phyloP scores from a whole-genome alignment of 2,888 invertebrate species.

The Drosophila barbarae region DNA sequence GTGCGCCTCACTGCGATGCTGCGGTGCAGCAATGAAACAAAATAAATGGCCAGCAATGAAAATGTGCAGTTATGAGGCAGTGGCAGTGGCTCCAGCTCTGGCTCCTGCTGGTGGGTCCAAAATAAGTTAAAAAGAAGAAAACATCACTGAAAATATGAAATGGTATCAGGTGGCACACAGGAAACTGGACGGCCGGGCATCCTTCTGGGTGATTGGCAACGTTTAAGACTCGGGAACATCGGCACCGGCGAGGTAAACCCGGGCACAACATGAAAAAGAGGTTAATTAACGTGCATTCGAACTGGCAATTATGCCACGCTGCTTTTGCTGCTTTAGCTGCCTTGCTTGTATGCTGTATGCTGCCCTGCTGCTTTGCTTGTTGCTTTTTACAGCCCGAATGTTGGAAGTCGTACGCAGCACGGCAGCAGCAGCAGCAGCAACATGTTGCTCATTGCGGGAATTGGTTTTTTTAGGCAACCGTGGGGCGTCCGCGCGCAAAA shows the following conservation, averaged over 20 bases:
- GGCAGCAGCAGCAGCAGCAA: slow-evolving; percentile 37
- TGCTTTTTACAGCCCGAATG: slow-evolving; percentile 48
- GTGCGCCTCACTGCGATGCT: slow-evolving; percentile 11
- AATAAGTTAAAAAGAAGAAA: slow-evolving; percentile 12
- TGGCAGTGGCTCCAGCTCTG: slow-evolving; percentile 32
- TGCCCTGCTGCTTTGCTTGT: slow-evolving; percentile 33
- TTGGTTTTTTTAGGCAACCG: slow-evolving; percentile 45
- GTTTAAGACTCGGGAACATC: slow-evolving; percentile 57
- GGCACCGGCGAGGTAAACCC: slow-evolving; percentile 49
- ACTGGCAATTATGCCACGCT: slow-evolving; percentile 73
- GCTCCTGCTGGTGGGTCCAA: slow-evolving; percentile 40
- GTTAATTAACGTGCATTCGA: slow-evolving; percentile 77
- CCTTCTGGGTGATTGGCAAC: slow-evolving; percentile 60
- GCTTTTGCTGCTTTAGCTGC: slow-evolving; percentile 37
- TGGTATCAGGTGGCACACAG: slow-evolving; percentile 70
- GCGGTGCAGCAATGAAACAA: slow-evolving; percentile 59
- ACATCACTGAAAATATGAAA: slow-evolving; percentile 47
- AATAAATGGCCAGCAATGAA: slow-evolving; percentile 69
- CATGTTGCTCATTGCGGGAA: slow-evolving; percentile 46
- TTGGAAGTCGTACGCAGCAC: slow-evolving; percentile 29
- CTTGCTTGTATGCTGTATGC: slow-evolving; percentile 33
- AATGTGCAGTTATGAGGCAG: slow-evolving; percentile 68
- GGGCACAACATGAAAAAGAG: slow-evolving; percentile 67
- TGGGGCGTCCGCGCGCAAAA: slow-evolving; percentile 56
- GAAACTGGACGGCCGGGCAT: slow-evolving; percentile 37